phyloP scores from a whole-genome alignment of 2,797 vertebrate genomes.

The Cossypha heuglini region DNA sequence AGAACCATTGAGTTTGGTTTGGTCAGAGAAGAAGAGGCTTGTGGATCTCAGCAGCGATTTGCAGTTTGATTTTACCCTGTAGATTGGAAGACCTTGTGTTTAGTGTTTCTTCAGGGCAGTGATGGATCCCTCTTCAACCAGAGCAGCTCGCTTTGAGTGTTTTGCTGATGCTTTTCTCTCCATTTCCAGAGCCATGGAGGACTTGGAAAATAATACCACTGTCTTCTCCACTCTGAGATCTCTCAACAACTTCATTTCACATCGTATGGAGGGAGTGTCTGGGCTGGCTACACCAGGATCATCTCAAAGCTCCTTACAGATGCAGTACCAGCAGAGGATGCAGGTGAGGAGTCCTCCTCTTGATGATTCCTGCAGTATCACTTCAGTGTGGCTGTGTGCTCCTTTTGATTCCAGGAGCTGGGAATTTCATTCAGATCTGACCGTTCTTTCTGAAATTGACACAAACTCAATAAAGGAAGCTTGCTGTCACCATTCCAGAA shows the following conservation, averaged over 20 bases:
- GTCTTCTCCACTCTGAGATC: constrained; percentile 89
- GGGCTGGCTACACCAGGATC: constrained; percentile 45
- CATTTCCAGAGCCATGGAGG: constrained; percentile 79
- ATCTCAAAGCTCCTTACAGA: constrained; percentile 76
- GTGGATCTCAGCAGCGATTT: not conserved
- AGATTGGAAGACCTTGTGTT: not conserved
- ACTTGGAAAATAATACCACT: constrained; percentile 87
- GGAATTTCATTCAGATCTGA: not conserved
- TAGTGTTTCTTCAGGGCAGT: not conserved
- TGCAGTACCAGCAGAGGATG: constrained; percentile 86
- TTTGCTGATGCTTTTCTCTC: not conserved
- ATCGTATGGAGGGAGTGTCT: constrained; percentile 71
- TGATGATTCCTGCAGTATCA: not conserved
- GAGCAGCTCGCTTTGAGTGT: not conserved
- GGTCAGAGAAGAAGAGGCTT: not conserved
- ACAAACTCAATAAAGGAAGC: not conserved
- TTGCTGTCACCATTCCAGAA: not conserved
- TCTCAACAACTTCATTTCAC: constrained; percentile 88
- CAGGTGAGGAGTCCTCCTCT: constrained; percentile 75
- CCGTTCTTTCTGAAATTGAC: not conserved
- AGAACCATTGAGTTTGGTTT: not conserved
- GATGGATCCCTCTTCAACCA: not conserved
- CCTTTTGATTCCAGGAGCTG: not conserved
- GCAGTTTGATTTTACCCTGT: not conserved
- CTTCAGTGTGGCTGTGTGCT: not conserved